Evolutionary conservation across 2,113 vertebrate species (phyloP), one percentile per base, ranked within the genome.

Genomic region (Opisthocomus hoazin): DNA sequence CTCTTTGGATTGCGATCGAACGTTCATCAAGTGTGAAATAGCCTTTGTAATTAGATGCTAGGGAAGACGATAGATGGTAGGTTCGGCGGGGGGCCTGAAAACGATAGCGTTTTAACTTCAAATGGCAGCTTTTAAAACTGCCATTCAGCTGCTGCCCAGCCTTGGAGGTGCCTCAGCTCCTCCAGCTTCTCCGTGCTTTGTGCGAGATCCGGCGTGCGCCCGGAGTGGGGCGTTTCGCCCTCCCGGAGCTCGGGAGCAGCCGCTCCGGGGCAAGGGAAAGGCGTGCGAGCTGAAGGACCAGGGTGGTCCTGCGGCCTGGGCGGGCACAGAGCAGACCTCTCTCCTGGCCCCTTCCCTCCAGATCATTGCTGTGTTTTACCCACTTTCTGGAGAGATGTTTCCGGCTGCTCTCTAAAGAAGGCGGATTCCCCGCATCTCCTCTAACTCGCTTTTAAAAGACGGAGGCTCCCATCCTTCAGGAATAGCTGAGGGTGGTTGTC

Each of bases 11-110:
- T 77, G 66, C 17, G 4, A 93, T 89, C 22, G 82, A 91, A 90
- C 82, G 39, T 95, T 77, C 56, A 91, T 91, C 87, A 93, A 69
- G 81, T 89, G 74, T 85, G 93, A 95, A 93, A 84, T 24, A 85
- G 79, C 89, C 78, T 94, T 78, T 70, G 89, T 87, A 82, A 95
- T 95, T 30, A 96, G 84, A 71, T 39, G 71, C 43, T 69, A 4
- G 2, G 81, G 34, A 82, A 53, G 84, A 75, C 79, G 84, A 83
- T 11, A 48, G 63, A 19, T 2, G 6, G 65, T 27, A 21, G 30
- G 45, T 71, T 90, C 12, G 4, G 80, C 10, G 70, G 82, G 85
- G 77, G 57, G 61, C 26, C 84, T 73, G 70, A 34, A 34, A 89
- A 60, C 8, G 0, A 60, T 4, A 11, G 61, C 70, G 12, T 48